Evolutionary conservation across 1,140 invertebrate species (phyloP), one percentile per base, ranked within the genome.

Genomic region (Conus ventricosus): DNA sequence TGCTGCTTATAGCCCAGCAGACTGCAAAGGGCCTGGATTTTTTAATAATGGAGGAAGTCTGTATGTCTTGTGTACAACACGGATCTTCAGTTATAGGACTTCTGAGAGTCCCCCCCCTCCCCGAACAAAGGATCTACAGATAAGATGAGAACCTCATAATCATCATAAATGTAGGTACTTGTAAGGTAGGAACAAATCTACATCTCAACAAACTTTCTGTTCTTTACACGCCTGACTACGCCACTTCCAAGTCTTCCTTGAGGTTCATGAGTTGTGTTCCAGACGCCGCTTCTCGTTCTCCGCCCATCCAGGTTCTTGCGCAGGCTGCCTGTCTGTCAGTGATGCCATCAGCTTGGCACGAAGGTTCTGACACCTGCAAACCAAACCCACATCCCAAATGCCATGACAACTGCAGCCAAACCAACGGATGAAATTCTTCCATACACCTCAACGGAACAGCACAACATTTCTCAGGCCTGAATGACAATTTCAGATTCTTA

Each of bases 341-440:
- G 91, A 91, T 0, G 93, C 91, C 13, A 90, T 92, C 27, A 95
- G 90, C 89, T 95, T 95, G 71, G 94, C 94, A 63, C 92, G 91
- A 27, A 95, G 88, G 78, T 95, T n/a, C 95, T 13, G 93, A 92
- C 15, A 93, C 88, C 89, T 89, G 57, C 1, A 89, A 17, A 11
- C 87, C 20, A 55, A n/a, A 93, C 93, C 93, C 97, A 97, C 88
- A 98, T 93, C 27, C 13, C 5, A 82, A 7, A 51, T 51, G 39
- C 17, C 17, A 25, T 25, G 25, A 75, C 71, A 20, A 20, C 71
- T 20, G 17, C 17, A 20, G 25, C 17, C 17, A 75, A 75, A 75
- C 71, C 71, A 20, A 4, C 25, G 25, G 6, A 84, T 82, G 2
- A 17, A 82, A 17, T 82, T 39, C 51, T 17, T 39, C 17, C n/a